These are phyloP conservation scores for Cyclophora albipunctata DNA, from an alignment of 2,888 invertebrate genomes.

Conservation along the genomic window DNA sequence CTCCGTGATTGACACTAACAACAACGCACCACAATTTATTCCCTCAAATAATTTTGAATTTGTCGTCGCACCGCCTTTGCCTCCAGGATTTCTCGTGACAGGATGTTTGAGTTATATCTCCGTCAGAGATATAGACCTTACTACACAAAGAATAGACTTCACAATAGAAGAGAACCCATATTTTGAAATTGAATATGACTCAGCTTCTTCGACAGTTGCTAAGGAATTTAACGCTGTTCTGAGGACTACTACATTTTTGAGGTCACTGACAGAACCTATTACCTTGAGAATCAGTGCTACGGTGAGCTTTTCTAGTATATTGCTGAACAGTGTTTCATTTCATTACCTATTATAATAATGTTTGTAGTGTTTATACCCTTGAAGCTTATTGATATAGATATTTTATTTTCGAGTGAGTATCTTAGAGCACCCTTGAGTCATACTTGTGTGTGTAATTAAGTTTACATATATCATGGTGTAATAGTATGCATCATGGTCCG, in stretches of 20 bases:
- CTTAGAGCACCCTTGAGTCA: no score
- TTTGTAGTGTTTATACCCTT: no score
- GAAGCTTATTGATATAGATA: no score
- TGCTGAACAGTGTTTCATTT: no score
- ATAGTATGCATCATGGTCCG: no score
- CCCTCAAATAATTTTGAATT: constrained; percentile 41
- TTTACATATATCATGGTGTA: no score
- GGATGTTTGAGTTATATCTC: constrained; percentile 52
- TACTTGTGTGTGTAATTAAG: no score
- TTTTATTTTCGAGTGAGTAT: no score
- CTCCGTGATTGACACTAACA: constrained; percentile 65
- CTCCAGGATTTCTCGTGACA: constrained; percentile 57
- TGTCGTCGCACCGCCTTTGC: constrained; percentile 61
- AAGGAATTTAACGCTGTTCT: constrained; percentile 54
- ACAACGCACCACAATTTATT: constrained; percentile 56
- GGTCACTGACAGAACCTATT: constrained; percentile 46
- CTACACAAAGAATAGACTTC: constrained; percentile 56
- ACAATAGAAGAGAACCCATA: constrained; percentile 46
- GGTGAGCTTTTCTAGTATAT: constrained; percentile 31
- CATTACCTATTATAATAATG: no score
- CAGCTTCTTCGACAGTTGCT: constrained; percentile 21
- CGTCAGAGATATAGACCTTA: constrained; percentile 71
- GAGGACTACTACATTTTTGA: constrained; percentile 46
- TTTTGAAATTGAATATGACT: constrained; percentile 50
- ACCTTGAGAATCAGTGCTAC: constrained; percentile 51